phyloP scores from a whole-genome alignment of 2,797 vertebrate species.

The Tachyglossus aculeatus region DNA sequence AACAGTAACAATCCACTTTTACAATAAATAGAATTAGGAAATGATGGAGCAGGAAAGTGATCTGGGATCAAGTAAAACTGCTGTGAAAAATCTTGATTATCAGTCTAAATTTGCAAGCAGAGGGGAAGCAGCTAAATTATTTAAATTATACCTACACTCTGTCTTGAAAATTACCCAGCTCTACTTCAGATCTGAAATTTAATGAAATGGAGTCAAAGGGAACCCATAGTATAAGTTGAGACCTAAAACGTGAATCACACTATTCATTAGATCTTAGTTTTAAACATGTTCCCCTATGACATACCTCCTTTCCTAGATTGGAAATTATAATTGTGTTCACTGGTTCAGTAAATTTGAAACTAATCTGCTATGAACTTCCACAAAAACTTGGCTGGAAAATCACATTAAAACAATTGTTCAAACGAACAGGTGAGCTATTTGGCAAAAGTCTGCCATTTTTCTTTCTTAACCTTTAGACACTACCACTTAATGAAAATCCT shows the following conservation, averaged over 20 bases:
- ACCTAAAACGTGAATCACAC: not conserved
- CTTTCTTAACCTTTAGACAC: not conserved
- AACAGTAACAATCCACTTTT: no score
- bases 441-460: not conserved
- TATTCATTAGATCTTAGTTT: not conserved
- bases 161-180: not conserved
- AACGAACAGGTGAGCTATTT: conserved; percentile 31
- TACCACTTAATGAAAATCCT: conserved; percentile 16
- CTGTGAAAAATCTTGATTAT: not conserved
- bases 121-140: not conserved
- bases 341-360: conserved; percentile 31
- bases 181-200: not conserved
- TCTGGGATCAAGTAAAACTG: not conserved
- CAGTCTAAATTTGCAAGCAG: not conserved
- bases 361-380: conserved; percentile 27
- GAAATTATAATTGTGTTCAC: not conserved
- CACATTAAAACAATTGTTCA: conserved; percentile 19
- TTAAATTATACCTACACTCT: not conserved
- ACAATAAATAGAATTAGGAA: not conserved
- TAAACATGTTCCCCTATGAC: not conserved
- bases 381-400: not conserved
- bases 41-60: not conserved
- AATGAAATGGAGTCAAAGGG: not conserved
- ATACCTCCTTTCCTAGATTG: not conserved
- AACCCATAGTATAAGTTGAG: not conserved